phyloP scores from a whole-genome alignment of 2,797 vertebrate species.

The Nothura maculosa region DNA sequence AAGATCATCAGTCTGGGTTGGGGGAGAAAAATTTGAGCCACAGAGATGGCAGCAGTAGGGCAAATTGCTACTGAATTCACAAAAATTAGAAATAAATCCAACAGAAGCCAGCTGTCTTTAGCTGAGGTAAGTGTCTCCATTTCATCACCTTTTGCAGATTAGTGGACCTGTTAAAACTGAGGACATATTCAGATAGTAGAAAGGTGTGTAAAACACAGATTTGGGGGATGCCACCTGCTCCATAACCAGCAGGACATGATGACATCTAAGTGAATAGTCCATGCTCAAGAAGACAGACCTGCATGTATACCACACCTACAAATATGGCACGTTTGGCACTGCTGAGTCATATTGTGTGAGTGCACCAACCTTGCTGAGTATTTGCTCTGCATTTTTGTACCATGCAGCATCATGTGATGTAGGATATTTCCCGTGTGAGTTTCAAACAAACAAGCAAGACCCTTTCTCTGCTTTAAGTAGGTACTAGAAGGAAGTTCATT shows the following conservation, averaged over 20 bases:
- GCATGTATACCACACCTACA: no score
- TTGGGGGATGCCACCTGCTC: neutral
- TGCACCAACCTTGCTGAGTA: neutral
- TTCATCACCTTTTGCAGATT: neutral
- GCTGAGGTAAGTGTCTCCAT: neutral
- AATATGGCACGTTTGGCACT: accelerated
- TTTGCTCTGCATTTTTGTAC: neutral
- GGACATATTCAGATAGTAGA: neutral
- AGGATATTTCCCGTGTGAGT: neutral
- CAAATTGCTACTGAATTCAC: neutral
- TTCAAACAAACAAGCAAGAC: neutral
- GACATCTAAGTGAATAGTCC: no score
- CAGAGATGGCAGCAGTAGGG: neutral
- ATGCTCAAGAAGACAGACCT: neutral
- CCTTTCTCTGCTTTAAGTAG: neutral
- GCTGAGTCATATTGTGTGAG: neutral
- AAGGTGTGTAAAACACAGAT: neutral
- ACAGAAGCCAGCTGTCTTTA: neutral
- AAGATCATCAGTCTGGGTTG: neutral
- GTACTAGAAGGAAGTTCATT: constrained; percentile 1
- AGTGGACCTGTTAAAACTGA: neutral
- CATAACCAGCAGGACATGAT: neutral
- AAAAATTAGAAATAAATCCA: neutral
- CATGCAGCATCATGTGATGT: accelerated
- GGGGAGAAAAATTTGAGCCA: neutral